Percentiles rank a stretch among this genome's conserved stretches.
Evolutionary conservation across 2,113 vertebrate species (phyloP).

Genomic region (Poeciliopsis turrubarensis): DNA sequence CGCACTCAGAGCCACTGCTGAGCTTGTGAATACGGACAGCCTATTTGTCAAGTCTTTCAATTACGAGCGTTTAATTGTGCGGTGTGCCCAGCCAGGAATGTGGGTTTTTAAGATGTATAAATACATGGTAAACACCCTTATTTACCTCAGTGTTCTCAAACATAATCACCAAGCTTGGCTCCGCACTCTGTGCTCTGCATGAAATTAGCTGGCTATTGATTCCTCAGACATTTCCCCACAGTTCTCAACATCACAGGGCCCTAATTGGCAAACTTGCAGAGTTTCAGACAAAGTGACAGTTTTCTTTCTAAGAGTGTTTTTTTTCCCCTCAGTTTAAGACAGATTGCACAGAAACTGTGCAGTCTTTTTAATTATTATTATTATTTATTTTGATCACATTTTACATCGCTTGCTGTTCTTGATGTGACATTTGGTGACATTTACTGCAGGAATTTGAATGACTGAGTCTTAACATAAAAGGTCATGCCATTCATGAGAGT

Average conservation of each 20-base stretch:
- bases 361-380: not conserved
- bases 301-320: constrained; percentile 15
- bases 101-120: constrained; percentile 60
- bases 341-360: constrained; percentile 1
- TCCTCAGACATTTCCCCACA: constrained; percentile 48
- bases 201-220: constrained; percentile 72
- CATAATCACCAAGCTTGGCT: constrained; percentile 67
- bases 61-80: constrained; percentile 54
- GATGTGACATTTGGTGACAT: constrained; percentile 78
- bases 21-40: constrained; percentile 59
- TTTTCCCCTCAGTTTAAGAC: constrained; percentile 1
- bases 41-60: constrained; percentile 74
- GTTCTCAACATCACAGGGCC: constrained; percentile 32
- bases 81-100: constrained; percentile 48
- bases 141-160: constrained; percentile 63
- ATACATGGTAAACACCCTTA: constrained; percentile 68
- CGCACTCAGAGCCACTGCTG: constrained; percentile 46
- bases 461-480: constrained; percentile 65
- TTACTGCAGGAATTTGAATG: constrained; percentile 63
- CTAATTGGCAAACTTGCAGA: constrained; percentile 49
- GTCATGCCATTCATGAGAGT: constrained; percentile 53
- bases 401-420: constrained; percentile 39
- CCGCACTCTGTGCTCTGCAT: constrained; percentile 61
- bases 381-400: constrained; percentile 37
- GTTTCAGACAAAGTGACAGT: constrained; percentile 33